Evolutionary conservation across 2,113 vertebrate genomes (phyloP), one percentile per base, ranked within the genome.

Genomic region (Cnemophilus loriae): DNA sequence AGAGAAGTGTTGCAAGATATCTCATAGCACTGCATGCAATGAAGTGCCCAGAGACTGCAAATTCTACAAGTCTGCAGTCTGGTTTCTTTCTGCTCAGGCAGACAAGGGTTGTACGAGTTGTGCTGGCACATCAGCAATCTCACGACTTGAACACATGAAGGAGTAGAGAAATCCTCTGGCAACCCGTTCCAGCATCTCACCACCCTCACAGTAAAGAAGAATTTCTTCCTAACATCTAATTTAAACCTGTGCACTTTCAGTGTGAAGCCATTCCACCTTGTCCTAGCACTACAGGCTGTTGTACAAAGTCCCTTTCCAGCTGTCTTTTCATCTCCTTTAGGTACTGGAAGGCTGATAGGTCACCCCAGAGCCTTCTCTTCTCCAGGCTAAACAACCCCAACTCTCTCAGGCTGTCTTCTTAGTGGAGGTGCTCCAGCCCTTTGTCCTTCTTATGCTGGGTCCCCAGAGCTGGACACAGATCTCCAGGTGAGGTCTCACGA

Each of bases 21-120:
- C 24, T 53, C 2, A 2, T 17, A 70, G 35, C 21, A 47, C 35
- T 55, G 23, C 19, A 49, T 0, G 0, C 14, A 23, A 28, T 47
- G 47, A 79, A 64, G 30, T 37, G 19, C 35, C 26, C 1, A 5
- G 68, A 87, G 49, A 39, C 2, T 16, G 22, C 28, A 68, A 73
- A 65, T 65, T 73, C 32, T 64, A 10, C 22, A 2, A 42, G 37
- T n/a, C 82, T 61, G 26, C 49, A 44, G 42, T 56, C 57, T 85
- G 78, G 27, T 87, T 93, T 82, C 61, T 80, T 64, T 90, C 75
- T 46, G 46, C 70, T 73, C 30, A 39, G 49, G 28, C 47, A 85
- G 63, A 64, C n/a, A 75, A 75, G 57, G 16, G 33, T 11, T 6
- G 52, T 30, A 49, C 0, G 0, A 93, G 57, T 44, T 83, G 24